Conservation (phyloP, 1,140 invertebrate genomes). For the Sipha flava region DNA sequence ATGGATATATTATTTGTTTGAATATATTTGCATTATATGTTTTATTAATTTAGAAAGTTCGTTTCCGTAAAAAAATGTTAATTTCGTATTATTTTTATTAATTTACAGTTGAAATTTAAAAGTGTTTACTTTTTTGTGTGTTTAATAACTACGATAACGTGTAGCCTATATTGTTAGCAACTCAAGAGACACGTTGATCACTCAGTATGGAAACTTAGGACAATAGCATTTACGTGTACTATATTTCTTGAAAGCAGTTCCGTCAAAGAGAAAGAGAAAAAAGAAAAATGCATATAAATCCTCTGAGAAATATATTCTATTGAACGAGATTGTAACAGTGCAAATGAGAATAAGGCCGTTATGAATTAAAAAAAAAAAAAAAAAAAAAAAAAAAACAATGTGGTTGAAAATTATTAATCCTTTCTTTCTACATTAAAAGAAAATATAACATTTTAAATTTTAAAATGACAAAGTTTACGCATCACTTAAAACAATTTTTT, state of each 20-base stretch:
- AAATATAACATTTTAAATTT: background rate
- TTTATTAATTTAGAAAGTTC: too few relatives aligned
- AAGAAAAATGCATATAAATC: background rate
- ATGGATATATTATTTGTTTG: too few relatives aligned
- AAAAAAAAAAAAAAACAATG: too few relatives aligned
- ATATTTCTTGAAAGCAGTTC: background rate
- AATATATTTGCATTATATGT: too few relatives aligned
- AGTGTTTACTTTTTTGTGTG: too few relatives aligned
- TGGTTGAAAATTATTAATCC: background rate
- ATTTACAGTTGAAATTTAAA: too few relatives aligned
- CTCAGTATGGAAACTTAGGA: background rate
- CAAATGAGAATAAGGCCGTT: background rate
- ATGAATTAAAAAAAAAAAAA: conserved; percentile 6
- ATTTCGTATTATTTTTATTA: too few relatives aligned
- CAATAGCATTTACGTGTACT: background rate
- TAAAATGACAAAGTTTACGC: background rate
- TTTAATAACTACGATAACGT: too few relatives aligned
- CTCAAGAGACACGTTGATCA: conserved; percentile 1
- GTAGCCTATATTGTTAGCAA: too few relatives aligned
- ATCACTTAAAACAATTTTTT: background rate
- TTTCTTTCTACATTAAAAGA: background rate
- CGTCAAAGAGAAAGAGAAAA: background rate
- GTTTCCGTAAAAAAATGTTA: too few relatives aligned
- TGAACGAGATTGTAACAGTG: background rate
- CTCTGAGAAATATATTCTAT: background rate